A percentile compares a stretch with the other conserved stretches of the same genome.
Conservation (phyloP, 2,113 vertebrate species). For the Numida meleagris region DNA sequence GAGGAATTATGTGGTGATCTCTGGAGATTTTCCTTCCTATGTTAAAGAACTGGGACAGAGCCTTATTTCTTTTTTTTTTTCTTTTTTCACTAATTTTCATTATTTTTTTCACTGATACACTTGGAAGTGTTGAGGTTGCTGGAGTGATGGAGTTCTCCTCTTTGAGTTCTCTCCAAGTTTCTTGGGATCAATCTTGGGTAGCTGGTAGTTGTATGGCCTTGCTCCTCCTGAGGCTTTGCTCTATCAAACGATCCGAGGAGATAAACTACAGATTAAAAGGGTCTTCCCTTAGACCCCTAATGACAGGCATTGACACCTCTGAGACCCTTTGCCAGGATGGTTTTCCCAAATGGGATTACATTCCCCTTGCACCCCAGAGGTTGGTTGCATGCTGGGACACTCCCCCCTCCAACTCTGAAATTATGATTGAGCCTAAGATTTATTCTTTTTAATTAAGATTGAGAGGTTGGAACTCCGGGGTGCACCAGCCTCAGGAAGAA, state of each 20-base stretch:
- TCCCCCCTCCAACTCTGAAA: not conserved
- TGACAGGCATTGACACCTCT: not conserved
- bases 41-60: constrained; percentile 33
- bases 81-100: too few species aligned
- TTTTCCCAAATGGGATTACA: not conserved
- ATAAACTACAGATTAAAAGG: not conserved
- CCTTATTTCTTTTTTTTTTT: constrained; percentile 3
- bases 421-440: not conserved
- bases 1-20: not conserved
- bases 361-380: not conserved
- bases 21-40: not conserved
- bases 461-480: constrained; percentile 37
- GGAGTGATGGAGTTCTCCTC: constrained; percentile 4
- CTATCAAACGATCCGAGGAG: not conserved
- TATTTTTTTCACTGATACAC: not conserved
- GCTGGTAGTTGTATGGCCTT: not conserved
- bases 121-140: constrained; percentile 50
- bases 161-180: constrained; percentile 52
- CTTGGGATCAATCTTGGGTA: not conserved
- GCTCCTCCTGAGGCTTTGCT: not conserved
- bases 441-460: constrained; percentile 51
- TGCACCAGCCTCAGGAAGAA: constrained; percentile 34
- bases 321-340: not conserved
- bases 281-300: not conserved
- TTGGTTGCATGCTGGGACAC: not conserved